A percentile compares a stretch with the other conserved stretches of the same genome.
These are phyloP conservation scores for Aleadryas rufinucha DNA, from an alignment of 2,113 vertebrate genomes.

Conservation along the genomic window DNA sequence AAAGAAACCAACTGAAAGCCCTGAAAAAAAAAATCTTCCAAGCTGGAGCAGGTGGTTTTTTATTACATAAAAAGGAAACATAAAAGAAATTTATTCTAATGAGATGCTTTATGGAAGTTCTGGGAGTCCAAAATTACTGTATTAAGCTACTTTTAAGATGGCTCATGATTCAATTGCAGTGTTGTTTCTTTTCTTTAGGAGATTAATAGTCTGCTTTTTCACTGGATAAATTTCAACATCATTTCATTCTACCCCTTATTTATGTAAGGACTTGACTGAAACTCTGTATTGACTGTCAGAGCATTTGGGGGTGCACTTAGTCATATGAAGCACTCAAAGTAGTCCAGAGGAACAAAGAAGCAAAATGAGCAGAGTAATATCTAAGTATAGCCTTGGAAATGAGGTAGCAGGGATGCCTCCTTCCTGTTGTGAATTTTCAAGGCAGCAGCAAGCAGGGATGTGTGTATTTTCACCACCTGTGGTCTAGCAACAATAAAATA, in stretches of 20 bases:
- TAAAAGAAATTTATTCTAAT: neutral
- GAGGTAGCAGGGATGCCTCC: neutral
- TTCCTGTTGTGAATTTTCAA: neutral
- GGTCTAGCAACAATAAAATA: neutral
- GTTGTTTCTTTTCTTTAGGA: neutral
- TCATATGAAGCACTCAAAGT: neutral
- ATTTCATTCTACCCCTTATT: neutral
- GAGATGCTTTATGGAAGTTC: neutral
- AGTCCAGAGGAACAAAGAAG: neutral
- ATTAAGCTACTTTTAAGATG: neutral
- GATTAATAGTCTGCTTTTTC: neutral
- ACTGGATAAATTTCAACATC: neutral
- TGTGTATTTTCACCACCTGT: neutral
- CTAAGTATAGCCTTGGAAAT: neutral
- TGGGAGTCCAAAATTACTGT: neutral
- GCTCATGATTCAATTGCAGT: neutral
- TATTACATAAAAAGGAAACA: neutral
- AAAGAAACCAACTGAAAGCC: neutral
- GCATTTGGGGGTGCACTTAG: neutral
- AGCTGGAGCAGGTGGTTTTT: neutral
- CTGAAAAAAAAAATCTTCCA: neutral
- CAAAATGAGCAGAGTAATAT: neutral
- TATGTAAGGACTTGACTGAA: neutral
- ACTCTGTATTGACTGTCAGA: neutral
- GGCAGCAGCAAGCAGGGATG: neutral